These are phyloP conservation scores for Dyspetes luteomarginatus DNA, from an alignment of 2,888 invertebrate species.

Conservation along the genomic window DNA sequence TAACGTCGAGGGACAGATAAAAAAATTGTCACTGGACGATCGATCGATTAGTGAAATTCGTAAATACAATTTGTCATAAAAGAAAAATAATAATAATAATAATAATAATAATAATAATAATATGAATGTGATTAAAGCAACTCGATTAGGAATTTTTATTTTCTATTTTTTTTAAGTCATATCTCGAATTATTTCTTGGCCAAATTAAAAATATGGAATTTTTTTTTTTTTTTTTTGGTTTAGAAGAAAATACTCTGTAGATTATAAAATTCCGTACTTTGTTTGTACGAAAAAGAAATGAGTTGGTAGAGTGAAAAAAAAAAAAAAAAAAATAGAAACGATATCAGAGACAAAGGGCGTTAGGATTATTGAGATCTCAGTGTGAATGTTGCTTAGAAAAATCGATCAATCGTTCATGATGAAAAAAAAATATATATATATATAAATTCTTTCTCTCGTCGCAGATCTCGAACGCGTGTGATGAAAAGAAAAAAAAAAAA, in stretches of 20 bases:
- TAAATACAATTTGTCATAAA: background rate
- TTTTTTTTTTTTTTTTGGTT: too few species aligned
- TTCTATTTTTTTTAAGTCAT: too few species aligned
- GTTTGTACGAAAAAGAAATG: slow-evolving; percentile 4
- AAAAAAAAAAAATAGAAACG: slow-evolving; percentile 21
- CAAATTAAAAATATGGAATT: too few species aligned
- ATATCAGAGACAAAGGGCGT: slow-evolving; percentile 23
- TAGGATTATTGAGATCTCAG: slow-evolving; percentile 1
- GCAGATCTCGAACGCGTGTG: slow-evolving; percentile 20
- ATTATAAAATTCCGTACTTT: too few species aligned
- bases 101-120: too few species aligned
- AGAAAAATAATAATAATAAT: slow-evolving; percentile 1
- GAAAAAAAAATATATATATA: background rate
- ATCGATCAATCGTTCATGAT: slow-evolving; percentile 52
- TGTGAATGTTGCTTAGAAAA: slow-evolving; percentile 20
- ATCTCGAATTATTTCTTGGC: slow-evolving; percentile 59
- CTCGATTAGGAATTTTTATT: too few species aligned
- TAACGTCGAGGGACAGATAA: background rate
- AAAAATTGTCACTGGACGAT: slow-evolving; percentile 55
- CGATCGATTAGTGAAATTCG: slow-evolving; percentile 59
- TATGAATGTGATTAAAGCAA: too few species aligned
- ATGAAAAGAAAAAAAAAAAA: slow-evolving; percentile 4
- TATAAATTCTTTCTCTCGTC: slow-evolving; percentile 33
- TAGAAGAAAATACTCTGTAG: too few species aligned
- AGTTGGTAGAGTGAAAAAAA: slow-evolving; percentile 6